Base-by-base conservation (phyloP, 2,888 invertebrate species). In the Eupithecia abbreviata region DNA sequence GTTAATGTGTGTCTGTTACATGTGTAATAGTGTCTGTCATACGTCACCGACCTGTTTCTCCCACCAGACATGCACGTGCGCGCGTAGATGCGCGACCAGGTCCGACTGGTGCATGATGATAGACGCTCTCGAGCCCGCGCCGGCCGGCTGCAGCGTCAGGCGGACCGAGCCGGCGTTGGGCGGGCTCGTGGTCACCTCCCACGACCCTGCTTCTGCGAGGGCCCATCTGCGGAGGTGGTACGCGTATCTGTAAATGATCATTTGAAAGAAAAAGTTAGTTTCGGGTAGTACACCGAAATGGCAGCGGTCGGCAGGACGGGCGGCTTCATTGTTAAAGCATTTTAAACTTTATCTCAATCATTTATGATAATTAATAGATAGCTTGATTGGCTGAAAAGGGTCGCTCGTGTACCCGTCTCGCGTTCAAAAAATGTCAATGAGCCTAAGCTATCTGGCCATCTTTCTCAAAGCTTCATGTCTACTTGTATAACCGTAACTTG, bases 61-160 rank as follows among this genome's bases (percentile, higher is more conserved):
- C 98, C 98, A 98, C 98, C 98, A 99, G 82, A 98, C 97, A n/a
- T 98, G 98, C 75, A 99, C 98, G 95, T 99, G 99, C 0, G 99
- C 99, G 80, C 99, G 95, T 73, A 99, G 93, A 90, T 99, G 99
- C 4, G 98, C 98, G 45, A 99, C 97, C 81, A 98, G 96, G 92
- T 99, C 98, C n/a, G 97, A 96, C 66, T 97, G 97, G 82, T 97
- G 96, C 91, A 99, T 96, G 83, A 98, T 97, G 15, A 99, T 94
- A 41, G 97, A 96, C 41, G 98, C 98, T 87, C 98, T 97, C 80
- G 98, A 98, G 0, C 98, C 97, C 62, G 98, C 96, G 30, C 98
- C 98, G 3, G 98, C 98, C 45, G 98, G 98, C 91, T 98, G 98
- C 72, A 98, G 96, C 30, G 97, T 96, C 66, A 99, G 96, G 62